Base-by-base conservation (phyloP, 2,113 vertebrate genomes). In the Anguilla rostrata region DNA sequence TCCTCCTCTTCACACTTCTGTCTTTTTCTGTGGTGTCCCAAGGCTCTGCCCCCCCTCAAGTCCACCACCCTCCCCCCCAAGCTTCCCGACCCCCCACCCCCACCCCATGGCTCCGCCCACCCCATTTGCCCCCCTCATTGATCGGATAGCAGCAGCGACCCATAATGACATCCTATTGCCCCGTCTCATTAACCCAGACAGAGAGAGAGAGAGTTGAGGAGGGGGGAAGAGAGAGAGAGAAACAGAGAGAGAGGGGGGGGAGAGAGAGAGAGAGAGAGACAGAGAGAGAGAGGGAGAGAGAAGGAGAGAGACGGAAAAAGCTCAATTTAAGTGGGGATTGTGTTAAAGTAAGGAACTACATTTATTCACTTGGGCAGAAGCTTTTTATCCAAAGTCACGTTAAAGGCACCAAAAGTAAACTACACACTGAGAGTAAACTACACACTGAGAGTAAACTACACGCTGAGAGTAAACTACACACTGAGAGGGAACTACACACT, bases 71-170 rank as follows among this genome's bases (percentile, higher is more conserved):
- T 12, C 26, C 39, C 39, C 22, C 18, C 26, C 26, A 7, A 16
- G 34, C 26, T 66, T 16, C 63, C 2, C 34, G n/a, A n/a, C 3
- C 39, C 60, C 39, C 39, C 41, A 12, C 41, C 43, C 20, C 26
- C 14, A 43, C 71, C 41, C 41, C 41, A 29, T 79, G 41, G n/a
- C 41, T 3, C 57, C 60, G 22, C 84, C 84, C 46, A 3, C 29
- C 4, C 18, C 82, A 57, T 66, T 81, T 41, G 53, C 57, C 34
- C 40, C 46, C 49, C 84, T 79, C 39, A 43, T 85, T 79, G 84
- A 63, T 86, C 14, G 57, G 46, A 41, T 60, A 53, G 63, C 80
- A 78, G 80, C 84, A 78, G 43, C 84, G 84, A 85, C 84, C 84
- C 84, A 49, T 85, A 57, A 85, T 79, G 29, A 78, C 60, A 71